Conservation (phyloP, 2,113 vertebrate genomes). For the Eira barbara region DNA sequence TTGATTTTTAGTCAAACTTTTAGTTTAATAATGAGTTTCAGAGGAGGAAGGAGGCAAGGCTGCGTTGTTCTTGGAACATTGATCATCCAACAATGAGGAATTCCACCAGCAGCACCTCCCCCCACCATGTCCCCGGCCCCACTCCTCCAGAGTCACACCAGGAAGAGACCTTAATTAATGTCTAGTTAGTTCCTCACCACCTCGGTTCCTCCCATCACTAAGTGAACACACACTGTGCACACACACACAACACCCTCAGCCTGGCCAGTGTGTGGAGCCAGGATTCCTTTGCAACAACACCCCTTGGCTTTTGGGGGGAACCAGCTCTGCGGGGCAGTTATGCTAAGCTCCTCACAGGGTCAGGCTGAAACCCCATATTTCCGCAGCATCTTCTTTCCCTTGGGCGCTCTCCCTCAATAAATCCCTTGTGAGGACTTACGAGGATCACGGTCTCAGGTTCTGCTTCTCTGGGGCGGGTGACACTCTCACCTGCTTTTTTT, state of each 20-base stretch:
- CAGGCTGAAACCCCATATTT: background rate
- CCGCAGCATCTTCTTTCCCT: background rate
- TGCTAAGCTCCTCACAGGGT: background rate
- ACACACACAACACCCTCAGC: background rate
- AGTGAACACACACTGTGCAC: background rate
- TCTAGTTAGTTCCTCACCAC: background rate
- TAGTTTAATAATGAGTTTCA: background rate
- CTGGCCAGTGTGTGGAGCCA: accelerated
- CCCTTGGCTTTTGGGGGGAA: background rate
- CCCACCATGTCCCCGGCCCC: accelerated
- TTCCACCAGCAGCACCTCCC: background rate
- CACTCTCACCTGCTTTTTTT: background rate
- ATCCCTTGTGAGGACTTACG: background rate
- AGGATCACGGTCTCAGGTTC: background rate
- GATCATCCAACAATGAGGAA: background rate
- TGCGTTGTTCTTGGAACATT: background rate
- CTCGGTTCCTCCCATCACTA: background rate
- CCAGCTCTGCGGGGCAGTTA: background rate
- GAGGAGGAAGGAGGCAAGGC: background rate
- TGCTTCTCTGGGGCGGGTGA: background rate
- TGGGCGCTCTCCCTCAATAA: background rate
- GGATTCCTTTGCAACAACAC: background rate
- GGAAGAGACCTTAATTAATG: background rate
- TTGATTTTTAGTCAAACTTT: background rate
- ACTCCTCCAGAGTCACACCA: background rate